Base-by-base conservation (phyloP, 2,888 invertebrate species). In the Tipula confusa region DNA sequence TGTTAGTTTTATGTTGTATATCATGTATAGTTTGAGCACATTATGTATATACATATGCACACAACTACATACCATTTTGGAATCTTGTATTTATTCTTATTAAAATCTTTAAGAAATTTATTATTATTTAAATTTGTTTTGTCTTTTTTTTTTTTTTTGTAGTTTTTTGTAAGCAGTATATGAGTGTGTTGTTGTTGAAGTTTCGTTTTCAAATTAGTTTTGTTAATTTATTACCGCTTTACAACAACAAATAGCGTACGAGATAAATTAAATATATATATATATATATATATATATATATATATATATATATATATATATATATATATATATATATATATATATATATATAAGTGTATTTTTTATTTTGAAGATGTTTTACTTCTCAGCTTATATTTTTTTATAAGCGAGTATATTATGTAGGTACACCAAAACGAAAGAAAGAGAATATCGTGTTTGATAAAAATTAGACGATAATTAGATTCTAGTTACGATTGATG, bases 21-120 rank as follows among this genome's bases (percentile, higher is more conserved):
- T 43, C 43, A 15, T 43, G 43, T 43, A n/a, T n/a, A 43, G 43
- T 43, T 43, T 43, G 43, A 43, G 43, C 15, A 43, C 43, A 43
- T 15, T 43, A 43, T 64, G 15, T 6, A 43, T 38, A 13, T 33
- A 33, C 33, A 6, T 11, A 5, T 31, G 24, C 64, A 64, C 24
- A 64, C 43, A 64, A 33, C 33, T 11, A 64, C 3, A 64, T 38
- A 64, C 64, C 18, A 13, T 64, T 64, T 64, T 64, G 64, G 64
- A 64, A 64, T 64, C 64, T 64, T 64, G 64, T 64, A 64, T 64
- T 64, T 64, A 64, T 64, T 64, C 64, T 64, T 64, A 64, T 64
- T 64, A 64, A 64, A 64, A 64, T 64, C 64, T 64, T 64, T 64
- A 64, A 64, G 64, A 64, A 13, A 64, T 64, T 64, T 64, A 64